phyloP scores from a whole-genome alignment of 1,140 invertebrate genomes.

The Drosophila leontia region DNA sequence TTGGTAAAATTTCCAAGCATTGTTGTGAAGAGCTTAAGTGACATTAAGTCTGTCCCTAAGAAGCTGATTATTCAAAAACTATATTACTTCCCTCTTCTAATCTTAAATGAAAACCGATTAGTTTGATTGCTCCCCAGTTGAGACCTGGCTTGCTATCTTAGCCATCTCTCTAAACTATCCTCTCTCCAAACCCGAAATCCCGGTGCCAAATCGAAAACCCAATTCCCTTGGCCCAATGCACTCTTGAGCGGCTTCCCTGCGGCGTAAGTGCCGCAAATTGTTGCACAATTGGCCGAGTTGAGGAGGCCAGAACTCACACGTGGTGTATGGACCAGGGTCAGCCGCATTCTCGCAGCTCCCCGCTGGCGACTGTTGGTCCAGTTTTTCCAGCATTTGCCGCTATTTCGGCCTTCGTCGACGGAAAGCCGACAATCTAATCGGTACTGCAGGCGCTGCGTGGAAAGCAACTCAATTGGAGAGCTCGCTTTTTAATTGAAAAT shows the following conservation, averaged over 20 bases:
- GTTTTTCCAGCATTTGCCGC: slow-evolving; percentile 36
- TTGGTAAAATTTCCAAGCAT: background rate
- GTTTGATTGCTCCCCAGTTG: no score
- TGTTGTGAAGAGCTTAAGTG: background rate
- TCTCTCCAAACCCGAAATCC: background rate
- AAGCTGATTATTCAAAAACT: background rate
- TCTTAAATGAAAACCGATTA: slow-evolving; percentile 18
- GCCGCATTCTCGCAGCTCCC: slow-evolving; percentile 19
- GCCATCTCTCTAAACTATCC: background rate
- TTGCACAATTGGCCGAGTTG: slow-evolving; percentile 58
- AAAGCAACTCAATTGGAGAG: slow-evolving; percentile 17
- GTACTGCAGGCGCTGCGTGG: slow-evolving; percentile 12
- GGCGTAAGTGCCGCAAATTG: slow-evolving; percentile 68
- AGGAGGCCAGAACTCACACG: slow-evolving; percentile 32
- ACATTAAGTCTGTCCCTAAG: background rate
- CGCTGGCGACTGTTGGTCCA: slow-evolving; percentile 29
- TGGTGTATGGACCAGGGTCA: slow-evolving; percentile 30
- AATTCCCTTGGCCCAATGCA: slow-evolving; percentile 33
- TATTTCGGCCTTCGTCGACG: slow-evolving; percentile 21
- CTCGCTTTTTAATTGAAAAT: slow-evolving; percentile 48
- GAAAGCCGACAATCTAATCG: slow-evolving; percentile 28
- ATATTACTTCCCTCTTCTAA: background rate
- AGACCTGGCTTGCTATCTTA: no score
- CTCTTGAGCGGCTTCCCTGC: slow-evolving; percentile 39
- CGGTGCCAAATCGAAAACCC: background rate